These are phyloP conservation scores for Malaclemys terrapin DNA, from an alignment of 2,113 vertebrate species.

Conservation along the genomic window DNA sequence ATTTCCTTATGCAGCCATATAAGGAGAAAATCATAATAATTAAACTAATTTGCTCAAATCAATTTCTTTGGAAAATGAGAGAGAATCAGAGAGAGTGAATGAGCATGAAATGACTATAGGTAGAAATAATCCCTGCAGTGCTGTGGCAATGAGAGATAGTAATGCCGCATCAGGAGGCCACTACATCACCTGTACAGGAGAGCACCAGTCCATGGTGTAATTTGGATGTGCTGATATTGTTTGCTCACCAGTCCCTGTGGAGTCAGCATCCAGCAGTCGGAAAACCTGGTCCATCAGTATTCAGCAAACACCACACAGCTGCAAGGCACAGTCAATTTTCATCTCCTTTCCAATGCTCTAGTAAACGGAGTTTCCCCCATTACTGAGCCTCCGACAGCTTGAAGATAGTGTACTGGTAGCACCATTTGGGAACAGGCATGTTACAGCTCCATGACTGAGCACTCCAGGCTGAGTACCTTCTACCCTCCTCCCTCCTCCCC, in stretches of 20 bases:
- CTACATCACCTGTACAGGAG: background rate
- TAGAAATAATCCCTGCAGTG: background rate
- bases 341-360: conserved; percentile 20
- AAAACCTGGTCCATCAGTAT: conserved; percentile 22
- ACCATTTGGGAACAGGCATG: background rate
- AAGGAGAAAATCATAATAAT: no score
- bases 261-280: background rate
- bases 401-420: background rate
- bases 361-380: background rate
- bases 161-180: background rate
- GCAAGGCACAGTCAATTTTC: conserved; percentile 12
- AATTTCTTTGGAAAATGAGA: no score
- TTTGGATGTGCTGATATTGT: conserved; percentile 5
- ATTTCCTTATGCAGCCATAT: no score
- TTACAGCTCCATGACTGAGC: background rate
- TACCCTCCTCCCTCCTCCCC: no score
- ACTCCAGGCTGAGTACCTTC: background rate
- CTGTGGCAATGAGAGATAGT: background rate
- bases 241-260: background rate
- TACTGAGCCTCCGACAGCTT: background rate
- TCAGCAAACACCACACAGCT: background rate
- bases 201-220: background rate
- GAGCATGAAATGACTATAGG: background rate
- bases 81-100: background rate
- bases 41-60: no score